A percentile compares a stretch with the other conserved stretches of the same genome.
phyloP scores from a whole-genome alignment of 2,888 invertebrate genomes.

The Eilema griseolum region DNA sequence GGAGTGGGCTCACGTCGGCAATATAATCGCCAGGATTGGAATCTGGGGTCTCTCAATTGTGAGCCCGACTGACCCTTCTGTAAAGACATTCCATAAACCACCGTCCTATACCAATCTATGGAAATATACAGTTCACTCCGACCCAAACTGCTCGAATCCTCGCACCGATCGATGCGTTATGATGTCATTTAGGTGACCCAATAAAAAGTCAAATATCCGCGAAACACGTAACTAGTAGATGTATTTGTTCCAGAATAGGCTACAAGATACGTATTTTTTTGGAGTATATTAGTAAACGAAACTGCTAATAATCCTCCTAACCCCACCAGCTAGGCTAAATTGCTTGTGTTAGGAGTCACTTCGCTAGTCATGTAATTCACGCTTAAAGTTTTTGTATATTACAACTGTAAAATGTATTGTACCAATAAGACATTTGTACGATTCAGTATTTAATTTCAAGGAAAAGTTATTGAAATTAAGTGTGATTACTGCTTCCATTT shows the following conservation, averaged over 20 bases:
- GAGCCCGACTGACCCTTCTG: too few relatives aligned
- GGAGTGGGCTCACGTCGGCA: too few relatives aligned
- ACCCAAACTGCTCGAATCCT: neutral
- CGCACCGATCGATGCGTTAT: conserved; percentile 1
- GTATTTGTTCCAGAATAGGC: neutral
- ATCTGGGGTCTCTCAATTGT: too few relatives aligned
- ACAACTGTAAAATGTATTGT: neutral
- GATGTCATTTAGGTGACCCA: neutral
- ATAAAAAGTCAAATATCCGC: neutral
- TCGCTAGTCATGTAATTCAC: too few relatives aligned
- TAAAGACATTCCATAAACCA: neutral
- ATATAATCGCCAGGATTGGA: too few relatives aligned
- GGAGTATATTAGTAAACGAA: too few relatives aligned
- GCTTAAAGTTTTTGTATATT: too few relatives aligned
- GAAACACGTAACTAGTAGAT: neutral
- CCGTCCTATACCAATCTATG: neutral
- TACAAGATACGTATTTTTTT: too few relatives aligned
- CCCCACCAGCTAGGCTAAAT: too few relatives aligned
- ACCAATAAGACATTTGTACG: neutral
- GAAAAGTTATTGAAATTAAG: neutral
- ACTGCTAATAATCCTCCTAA: too few relatives aligned
- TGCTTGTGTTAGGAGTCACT: too few relatives aligned
- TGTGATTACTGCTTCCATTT: neutral
- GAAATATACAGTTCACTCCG: neutral
- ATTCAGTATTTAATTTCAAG: neutral